A percentile compares a stretch with the other conserved stretches of the same genome.
Evolutionary conservation across 2,797 vertebrate genomes (phyloP).

Genomic region (Cygnus olor): DNA sequence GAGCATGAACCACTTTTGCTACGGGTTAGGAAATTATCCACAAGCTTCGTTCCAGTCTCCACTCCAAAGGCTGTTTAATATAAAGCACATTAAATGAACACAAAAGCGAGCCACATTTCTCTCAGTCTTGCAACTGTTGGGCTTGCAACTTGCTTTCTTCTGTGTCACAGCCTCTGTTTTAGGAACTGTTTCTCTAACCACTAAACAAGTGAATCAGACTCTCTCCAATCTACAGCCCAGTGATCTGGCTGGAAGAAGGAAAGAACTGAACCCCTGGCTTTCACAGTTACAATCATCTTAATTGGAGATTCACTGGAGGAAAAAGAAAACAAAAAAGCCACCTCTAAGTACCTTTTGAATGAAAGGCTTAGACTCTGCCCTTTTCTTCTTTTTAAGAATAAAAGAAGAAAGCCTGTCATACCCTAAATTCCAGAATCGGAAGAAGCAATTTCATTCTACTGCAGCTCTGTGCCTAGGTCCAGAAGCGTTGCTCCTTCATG

Average conservation of each 20-base stretch:
- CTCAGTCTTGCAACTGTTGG: neutral
- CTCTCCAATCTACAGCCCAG: neutral
- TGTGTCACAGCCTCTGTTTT: neutral
- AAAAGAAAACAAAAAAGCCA: rapidly evolving
- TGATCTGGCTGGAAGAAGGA: neutral
- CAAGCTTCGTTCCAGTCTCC: neutral
- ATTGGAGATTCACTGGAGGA: neutral
- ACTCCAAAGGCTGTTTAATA: constrained; percentile 9
- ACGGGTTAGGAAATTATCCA: neutral
- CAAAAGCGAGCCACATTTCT: neutral
- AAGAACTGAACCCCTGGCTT: neutral
- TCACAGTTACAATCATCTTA: neutral
- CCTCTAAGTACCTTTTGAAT: neutral
- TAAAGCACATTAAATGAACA: neutral
- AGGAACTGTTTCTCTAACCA: neutral
- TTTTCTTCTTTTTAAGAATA: neutral
- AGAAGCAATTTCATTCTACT: neutral
- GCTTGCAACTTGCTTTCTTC: neutral
- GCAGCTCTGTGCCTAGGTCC: neutral
- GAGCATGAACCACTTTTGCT: neutral
- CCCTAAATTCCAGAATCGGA: neutral
- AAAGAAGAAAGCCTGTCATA: neutral
- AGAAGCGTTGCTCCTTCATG: neutral
- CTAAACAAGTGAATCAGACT: neutral
- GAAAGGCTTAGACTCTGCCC: neutral